Conservation (phyloP, 2,113 vertebrate genomes). For the Cichladusa arquata region DNA sequence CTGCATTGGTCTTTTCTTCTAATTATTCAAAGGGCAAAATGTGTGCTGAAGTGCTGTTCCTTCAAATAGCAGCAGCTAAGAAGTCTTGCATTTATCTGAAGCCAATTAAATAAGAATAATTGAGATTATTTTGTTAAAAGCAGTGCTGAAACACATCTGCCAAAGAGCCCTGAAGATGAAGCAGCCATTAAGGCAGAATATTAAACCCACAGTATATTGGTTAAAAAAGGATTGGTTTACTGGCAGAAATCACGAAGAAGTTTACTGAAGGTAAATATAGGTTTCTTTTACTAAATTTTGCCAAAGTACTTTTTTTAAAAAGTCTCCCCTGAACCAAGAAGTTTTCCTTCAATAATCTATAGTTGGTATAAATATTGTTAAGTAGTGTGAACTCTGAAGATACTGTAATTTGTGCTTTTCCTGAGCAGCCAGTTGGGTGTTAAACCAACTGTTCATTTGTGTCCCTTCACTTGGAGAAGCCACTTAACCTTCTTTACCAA, state of each 20-base stretch:
- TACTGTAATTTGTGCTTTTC: not conserved
- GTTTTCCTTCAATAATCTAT: not conserved
- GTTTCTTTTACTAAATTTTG: not conserved
- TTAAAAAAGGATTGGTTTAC: not conserved
- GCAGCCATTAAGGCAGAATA: not conserved
- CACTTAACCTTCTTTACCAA: not conserved
- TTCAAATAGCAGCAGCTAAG: not conserved
- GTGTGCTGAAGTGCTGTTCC: not conserved
- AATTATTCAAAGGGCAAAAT: constrained; percentile 28
- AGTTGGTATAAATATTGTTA: not conserved
- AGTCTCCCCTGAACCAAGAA: not conserved
- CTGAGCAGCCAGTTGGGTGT: not conserved
- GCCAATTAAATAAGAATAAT: not conserved
- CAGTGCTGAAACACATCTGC: not conserved
- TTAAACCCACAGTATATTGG: not conserved
- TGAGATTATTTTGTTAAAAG: not conserved
- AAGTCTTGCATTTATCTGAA: not conserved
- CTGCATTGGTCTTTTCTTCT: not conserved
- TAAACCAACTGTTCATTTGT: not conserved
- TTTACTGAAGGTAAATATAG: not conserved
- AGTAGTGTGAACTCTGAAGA: not conserved
- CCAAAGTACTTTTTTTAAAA: not conserved
- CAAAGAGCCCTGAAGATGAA: not conserved
- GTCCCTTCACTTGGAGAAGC: not conserved
- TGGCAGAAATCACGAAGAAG: not conserved